Base-by-base conservation (phyloP, 2,797 vertebrate genomes). In the Pseudochromis fuscus region DNA sequence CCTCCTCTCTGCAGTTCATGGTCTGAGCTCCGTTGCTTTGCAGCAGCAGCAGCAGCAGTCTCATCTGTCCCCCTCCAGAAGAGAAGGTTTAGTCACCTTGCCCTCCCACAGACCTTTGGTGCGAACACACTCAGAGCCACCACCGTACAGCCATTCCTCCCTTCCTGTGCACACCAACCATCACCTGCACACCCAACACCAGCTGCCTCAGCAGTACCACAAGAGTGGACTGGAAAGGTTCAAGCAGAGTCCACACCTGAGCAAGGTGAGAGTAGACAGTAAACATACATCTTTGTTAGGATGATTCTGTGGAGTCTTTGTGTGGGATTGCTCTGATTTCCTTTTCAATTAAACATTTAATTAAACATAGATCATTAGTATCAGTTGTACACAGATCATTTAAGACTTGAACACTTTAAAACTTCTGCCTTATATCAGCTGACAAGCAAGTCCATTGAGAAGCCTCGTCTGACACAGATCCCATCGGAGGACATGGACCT, bases 401-500 rank as follows among this genome's bases (percentile, higher is more conserved):
- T 18, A 10, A 40, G 12, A 52, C 4, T 21, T 63, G 13, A 63
- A 73, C 4, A 13, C 5, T 81, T 28, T 53, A 23, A 76, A 72
- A 56, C 21, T 4, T 66, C 3, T 70, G 23, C 9, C 24, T 74
- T 48, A 28, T 21, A 91, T 92, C 28, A 86, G 77, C 91, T 91
- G 24, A 82, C 89, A 60, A 84, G 69, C 62, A 95, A 95, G 73
- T 81, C 89, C 31, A 93, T 85, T n/a, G 94, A 96, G 87, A 95
- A 94, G 81, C 92, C 93, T 31, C 88, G 90, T 24, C 90, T 96
- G 69, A 90, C 83, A 45, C 95, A 97, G 90, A 96, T 96, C 71
- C 96, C 95, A 1, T 96, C 95, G 0, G 95, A 96, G 89, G 96
- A 96, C 84, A 95, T 96, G 87, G 95, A 96, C 83, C 89, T 93